Evolutionary conservation across 2,797 vertebrate genomes (phyloP).

Genomic region (Syngnathus acus): DNA sequence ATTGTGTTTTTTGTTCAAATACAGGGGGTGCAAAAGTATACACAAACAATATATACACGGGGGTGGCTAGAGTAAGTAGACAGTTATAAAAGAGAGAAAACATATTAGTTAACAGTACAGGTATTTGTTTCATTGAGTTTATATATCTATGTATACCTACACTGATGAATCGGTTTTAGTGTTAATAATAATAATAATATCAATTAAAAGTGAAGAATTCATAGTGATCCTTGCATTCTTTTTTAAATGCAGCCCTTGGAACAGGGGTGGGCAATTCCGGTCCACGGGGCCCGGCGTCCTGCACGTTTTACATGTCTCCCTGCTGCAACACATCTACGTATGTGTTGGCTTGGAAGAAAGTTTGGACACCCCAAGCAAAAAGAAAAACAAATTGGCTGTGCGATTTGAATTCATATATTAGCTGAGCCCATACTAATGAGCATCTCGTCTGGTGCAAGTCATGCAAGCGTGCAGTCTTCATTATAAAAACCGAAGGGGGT

Average conservation of each 20-base stretch:
- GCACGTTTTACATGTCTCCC: too few relatives aligned
- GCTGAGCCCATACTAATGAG: conserved; percentile 1
- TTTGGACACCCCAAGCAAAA: background rate
- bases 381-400: background rate
- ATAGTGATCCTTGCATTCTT: background rate
- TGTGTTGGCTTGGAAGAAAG: background rate
- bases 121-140: background rate
- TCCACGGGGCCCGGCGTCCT: too few relatives aligned
- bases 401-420: background rate
- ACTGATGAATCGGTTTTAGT: background rate
- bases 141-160: background rate
- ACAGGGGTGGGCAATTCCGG: too few relatives aligned
- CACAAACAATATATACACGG: too few relatives aligned
- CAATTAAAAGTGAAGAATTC: background rate
- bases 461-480: conserved; percentile 31
- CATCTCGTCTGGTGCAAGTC: conserved; percentile 56
- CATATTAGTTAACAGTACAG: too few relatives aligned
- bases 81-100: too few relatives aligned
- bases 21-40: too few relatives aligned
- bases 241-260: background rate
- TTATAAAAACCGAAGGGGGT: background rate
- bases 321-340: too few relatives aligned
- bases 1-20: too few relatives aligned
- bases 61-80: too few relatives aligned
- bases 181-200: background rate